A percentile compares a stretch with the other conserved stretches of the same genome.
These are phyloP conservation scores for Gymnoscopelus microlampas DNA, from an alignment of 2,797 vertebrate species.

Conservation along the genomic window DNA sequence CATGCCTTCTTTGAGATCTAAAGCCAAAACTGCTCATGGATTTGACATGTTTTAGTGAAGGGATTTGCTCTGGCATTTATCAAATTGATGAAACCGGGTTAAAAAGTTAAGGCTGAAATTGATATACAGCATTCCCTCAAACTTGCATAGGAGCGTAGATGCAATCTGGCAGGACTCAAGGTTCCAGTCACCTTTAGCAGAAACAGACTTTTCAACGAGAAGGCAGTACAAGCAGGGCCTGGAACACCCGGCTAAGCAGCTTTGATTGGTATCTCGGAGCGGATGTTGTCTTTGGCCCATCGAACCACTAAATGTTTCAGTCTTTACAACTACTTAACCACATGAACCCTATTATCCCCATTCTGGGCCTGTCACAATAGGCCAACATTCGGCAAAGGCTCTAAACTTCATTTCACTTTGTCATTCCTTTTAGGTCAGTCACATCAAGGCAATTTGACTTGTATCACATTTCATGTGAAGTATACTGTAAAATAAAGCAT, in stretches of 20 bases:
- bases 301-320: not conserved
- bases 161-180: slow-evolving; percentile 21
- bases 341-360: too few species aligned
- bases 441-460: too few species aligned
- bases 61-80: slow-evolving; percentile 25
- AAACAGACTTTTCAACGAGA: slow-evolving; percentile 13
- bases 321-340: not conserved
- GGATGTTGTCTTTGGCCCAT: not conserved
- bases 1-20: slow-evolving; percentile 4
- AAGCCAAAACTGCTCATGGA: not conserved
- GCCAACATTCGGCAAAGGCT: too few species aligned
- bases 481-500: too few species aligned
- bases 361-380: too few species aligned
- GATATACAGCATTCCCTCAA: slow-evolving; percentile 25
- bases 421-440: too few species aligned
- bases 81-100: slow-evolving; percentile 18
- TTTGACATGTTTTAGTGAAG: slow-evolving; percentile 15
- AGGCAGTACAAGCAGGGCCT: not conserved
- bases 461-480: too few species aligned
- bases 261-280: slow-evolving; percentile 10
- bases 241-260: not conserved
- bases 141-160: slow-evolving; percentile 1
- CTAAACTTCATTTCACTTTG: too few species aligned
- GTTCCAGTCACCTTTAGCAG: slow-evolving; percentile 9
- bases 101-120: slow-evolving; percentile 32